Percentiles rank a stretch among this genome's conserved stretches.
Evolutionary conservation across 1,140 invertebrate genomes (phyloP).

Genomic region (Asobara japonica): DNA sequence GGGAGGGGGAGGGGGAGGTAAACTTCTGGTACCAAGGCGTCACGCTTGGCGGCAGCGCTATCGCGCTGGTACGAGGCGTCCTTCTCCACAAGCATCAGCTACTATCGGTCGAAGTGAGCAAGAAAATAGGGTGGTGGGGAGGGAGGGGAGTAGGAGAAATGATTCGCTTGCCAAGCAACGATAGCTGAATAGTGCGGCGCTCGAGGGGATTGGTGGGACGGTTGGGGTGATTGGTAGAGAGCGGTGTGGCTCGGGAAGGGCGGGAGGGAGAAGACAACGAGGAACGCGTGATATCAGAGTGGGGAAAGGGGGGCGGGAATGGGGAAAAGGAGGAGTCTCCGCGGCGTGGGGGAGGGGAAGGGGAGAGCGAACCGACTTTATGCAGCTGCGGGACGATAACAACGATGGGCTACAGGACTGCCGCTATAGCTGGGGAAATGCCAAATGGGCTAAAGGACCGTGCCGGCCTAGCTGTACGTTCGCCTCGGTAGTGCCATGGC

Average conservation of each 20-base stretch:
- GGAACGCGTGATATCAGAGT: slow-evolving; percentile 44
- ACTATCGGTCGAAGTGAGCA: slow-evolving; percentile 20
- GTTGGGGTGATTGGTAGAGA: neutral
- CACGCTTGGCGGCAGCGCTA: slow-evolving; percentile 35
- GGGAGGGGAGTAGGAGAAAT: slow-evolving; percentile 29
- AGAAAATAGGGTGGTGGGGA: slow-evolving; percentile 31
- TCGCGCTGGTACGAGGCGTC: slow-evolving; percentile 11
- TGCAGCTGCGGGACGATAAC: slow-evolving; percentile 70
- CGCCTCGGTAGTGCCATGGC: slow-evolving; percentile 56
- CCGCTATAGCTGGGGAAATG: slow-evolving; percentile 68
- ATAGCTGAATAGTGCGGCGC: slow-evolving; percentile 32
- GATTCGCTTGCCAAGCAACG: slow-evolving; percentile 41
- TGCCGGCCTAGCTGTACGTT: slow-evolving; percentile 62
- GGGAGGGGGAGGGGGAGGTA: slow-evolving; percentile 7
- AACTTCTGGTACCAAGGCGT: slow-evolving; percentile 33
- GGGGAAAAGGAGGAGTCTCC: neutral
- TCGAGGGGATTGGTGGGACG: slow-evolving; percentile 29
- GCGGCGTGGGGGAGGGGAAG: neutral
- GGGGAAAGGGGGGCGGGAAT: slow-evolving; percentile 28
- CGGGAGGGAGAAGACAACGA: slow-evolving; percentile 38
- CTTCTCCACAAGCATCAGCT: neutral
- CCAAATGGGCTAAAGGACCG: slow-evolving; percentile 68
- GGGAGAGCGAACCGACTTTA: slow-evolving; percentile 55
- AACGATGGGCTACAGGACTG: slow-evolving; percentile 69
- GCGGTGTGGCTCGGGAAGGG: slow-evolving; percentile 20